phyloP scores from a whole-genome alignment of 2,888 invertebrate genomes.

The Ichneumon xanthorius region DNA sequence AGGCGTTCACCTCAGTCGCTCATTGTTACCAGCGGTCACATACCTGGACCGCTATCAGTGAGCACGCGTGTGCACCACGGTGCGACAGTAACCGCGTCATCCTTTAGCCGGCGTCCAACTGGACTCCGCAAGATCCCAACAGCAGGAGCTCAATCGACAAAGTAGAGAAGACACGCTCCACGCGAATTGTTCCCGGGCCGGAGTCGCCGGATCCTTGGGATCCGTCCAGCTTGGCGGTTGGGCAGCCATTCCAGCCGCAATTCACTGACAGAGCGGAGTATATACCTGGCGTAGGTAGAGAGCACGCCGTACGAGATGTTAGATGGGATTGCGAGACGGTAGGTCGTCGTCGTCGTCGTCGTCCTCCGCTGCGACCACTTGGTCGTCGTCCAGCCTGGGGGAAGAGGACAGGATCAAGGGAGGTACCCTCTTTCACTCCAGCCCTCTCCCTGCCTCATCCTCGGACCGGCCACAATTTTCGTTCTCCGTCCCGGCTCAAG shows the following conservation, averaged over 20 bases:
- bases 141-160: slow-evolving; percentile 3
- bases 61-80: background rate
- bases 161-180: slow-evolving; percentile 10
- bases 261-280: slow-evolving; percentile 32
- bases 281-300: slow-evolving; percentile 23
- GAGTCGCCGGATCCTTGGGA: slow-evolving; percentile 2
- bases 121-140: slow-evolving; percentile 19
- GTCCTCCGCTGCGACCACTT: slow-evolving; percentile 34
- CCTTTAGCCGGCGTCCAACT: slow-evolving; percentile 8
- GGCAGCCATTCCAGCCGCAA: slow-evolving; percentile 20
- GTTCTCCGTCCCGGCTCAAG: slow-evolving; percentile 45
- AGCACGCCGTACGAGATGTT: slow-evolving; percentile 58
- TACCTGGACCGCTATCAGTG: slow-evolving; percentile 11
- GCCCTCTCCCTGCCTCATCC: slow-evolving; percentile 39
- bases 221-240: slow-evolving; percentile 18
- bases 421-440: slow-evolving; percentile 57
- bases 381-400: slow-evolving; percentile 59
- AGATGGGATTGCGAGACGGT: slow-evolving; percentile 61
- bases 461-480: slow-evolving; percentile 58
- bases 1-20: background rate
- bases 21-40: background rate
- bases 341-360: slow-evolving; percentile 50
- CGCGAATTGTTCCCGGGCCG: slow-evolving; percentile 6
- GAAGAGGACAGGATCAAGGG: slow-evolving; percentile 59
- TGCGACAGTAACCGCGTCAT: slow-evolving; percentile 35